Evolutionary conservation across 2,888 invertebrate genomes (phyloP).

Genomic region (Proisotoma minuta): DNA sequence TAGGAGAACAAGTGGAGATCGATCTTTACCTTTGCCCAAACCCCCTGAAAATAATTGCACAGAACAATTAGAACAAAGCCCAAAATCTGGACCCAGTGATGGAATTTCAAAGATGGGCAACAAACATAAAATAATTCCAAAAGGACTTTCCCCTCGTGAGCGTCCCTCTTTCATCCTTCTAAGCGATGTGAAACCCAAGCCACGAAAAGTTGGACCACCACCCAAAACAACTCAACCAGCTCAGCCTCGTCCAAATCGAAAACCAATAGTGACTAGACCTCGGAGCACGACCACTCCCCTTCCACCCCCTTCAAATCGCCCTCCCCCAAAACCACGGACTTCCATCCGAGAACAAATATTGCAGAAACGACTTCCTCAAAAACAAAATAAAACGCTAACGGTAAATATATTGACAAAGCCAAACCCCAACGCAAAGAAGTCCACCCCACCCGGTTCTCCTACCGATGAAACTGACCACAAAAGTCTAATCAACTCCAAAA

Average conservation of each 20-base stretch:
- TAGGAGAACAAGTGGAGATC: slow-evolving; percentile 7
- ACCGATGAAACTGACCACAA: neutral
- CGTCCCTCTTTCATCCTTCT: slow-evolving; percentile 5
- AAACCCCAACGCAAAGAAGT: too few species aligned
- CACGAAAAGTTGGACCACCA: slow-evolving; percentile 9
- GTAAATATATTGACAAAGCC: neutral
- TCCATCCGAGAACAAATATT: neutral
- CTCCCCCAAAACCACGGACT: neutral
- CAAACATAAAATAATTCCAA: slow-evolving; percentile 6
- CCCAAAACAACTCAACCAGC: slow-evolving; percentile 9
- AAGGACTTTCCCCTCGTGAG: slow-evolving; percentile 8
- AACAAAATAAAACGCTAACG: neutral
- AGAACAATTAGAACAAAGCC: neutral
- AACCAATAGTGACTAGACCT: neutral
- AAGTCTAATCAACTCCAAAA: neutral
- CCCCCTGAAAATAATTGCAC: slow-evolving; percentile 22
- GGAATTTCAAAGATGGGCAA: neutral
- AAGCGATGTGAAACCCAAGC: slow-evolving; percentile 2
- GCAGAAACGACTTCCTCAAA: neutral
- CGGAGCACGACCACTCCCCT: neutral
- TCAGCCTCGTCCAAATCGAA: neutral
- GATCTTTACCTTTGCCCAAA: slow-evolving; percentile 18
- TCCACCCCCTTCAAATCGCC: neutral
- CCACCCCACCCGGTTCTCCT: neutral
- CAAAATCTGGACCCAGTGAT: neutral